Evolutionary conservation across 2,888 invertebrate species (phyloP), one percentile per base, ranked within the genome.

Genomic region (Orthosia gothica): DNA sequence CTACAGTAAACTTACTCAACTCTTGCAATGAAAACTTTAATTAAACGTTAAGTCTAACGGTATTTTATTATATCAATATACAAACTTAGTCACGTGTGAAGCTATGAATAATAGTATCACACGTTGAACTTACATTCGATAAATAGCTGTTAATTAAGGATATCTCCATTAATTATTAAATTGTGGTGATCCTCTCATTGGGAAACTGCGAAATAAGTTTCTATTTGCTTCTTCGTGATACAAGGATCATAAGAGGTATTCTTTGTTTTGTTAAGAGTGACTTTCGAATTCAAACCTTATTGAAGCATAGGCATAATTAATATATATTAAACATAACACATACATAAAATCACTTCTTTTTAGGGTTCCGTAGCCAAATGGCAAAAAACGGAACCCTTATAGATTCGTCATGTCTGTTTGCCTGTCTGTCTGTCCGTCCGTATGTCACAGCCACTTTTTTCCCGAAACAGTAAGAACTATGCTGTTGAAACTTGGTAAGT

Each of bases 141-240:
- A 54, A 47, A 55, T 68, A 70, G 5, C 68, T 57, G 23, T 57
- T 23, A 32, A 66, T 65, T 70, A 47, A 45, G 26, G 45, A 70
- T 70, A 26, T 52, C 12, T 45, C 9, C 15, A 49, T 52, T 26
- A 52, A 23, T 54, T 69, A 18, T 5, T 32, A 18, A 52, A 40
- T 15, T 52, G 52, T 52, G 9, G 13, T 52, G 23, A 16, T 49
- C 2, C 47, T 49, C 18, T 50, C 32, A 62, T 62, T 61, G 26
- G 32, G 20, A 49, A 15, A 47, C 13, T 32, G 1, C 3, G 16
- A 50, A 18, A 12, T 11, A 58, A 58, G 9, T 3, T 32, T 32
- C 26, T 4, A 26, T 26, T 26, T 4, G 26, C 26, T 26, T 26
- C 26, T 26, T 26, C 26, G 3, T 26, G 26, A 3, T 26, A 3